These are phyloP conservation scores for Knipowitschia caucasica DNA, from an alignment of 2,797 vertebrate genomes.

Conservation along the genomic window DNA sequence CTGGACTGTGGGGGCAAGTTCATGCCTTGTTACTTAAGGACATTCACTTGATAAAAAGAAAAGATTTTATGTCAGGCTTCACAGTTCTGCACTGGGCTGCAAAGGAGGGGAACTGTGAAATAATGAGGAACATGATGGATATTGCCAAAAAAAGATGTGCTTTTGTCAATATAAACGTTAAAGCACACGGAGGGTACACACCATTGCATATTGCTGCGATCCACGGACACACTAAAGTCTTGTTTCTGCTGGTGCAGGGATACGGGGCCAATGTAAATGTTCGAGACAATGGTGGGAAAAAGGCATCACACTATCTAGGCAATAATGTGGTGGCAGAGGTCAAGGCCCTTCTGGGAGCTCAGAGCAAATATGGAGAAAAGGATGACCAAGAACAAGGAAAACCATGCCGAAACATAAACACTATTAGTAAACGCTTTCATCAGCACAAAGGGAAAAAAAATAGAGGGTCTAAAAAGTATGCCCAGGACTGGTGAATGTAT, in stretches of 20 bases:
- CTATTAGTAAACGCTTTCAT: conserved; percentile 84
- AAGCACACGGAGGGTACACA: conserved; percentile 87
- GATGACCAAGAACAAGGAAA: conserved; percentile 68
- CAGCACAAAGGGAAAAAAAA: conserved; percentile 79
- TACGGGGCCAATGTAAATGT: conserved; percentile 79
- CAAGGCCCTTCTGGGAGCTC: conserved; percentile 80
- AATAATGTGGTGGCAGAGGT: conserved; percentile 67
- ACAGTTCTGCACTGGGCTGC: conserved; percentile 94
- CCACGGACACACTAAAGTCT: conserved; percentile 77
- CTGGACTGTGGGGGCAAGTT: conserved; percentile 85
- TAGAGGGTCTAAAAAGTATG: conserved; percentile 66
- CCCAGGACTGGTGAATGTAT: conserved; percentile 48
- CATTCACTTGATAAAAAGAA: conserved; percentile 75
- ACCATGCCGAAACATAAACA: conserved; percentile 79
- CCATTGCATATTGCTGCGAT: conserved; percentile 90
- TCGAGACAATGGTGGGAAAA: conserved; percentile 88
- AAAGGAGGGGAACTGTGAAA: conserved; percentile 83
- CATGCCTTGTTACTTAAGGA: conserved; percentile 81
- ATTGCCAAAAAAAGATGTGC: conserved; percentile 67
- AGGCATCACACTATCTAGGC: conserved; percentile 83
- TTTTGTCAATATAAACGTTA: conserved; percentile 77
- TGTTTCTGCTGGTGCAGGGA: conserved; percentile 75
- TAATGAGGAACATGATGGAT: conserved; percentile 80
- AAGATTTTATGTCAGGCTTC: conserved; percentile 92
- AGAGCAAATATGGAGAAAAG: conserved; percentile 47